phyloP scores from a whole-genome alignment of 2,797 vertebrate genomes.

The Anniella stebbinsi region DNA sequence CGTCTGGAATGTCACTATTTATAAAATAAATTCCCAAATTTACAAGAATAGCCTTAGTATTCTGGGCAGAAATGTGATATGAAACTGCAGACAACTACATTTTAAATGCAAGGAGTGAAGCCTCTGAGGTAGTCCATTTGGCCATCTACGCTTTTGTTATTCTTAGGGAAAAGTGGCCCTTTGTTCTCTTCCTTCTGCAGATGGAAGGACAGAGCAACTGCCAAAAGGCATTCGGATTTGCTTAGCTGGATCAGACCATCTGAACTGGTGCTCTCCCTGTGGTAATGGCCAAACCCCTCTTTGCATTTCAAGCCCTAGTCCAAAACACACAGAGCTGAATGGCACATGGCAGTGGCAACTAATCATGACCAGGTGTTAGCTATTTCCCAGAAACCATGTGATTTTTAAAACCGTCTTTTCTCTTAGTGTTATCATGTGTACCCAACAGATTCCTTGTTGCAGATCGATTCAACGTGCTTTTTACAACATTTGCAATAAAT shows the following conservation, averaged over 20 bases:
- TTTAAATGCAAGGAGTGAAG: not conserved
- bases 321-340: fast-evolving
- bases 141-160: not conserved
- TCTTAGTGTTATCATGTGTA: not conserved
- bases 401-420: not conserved
- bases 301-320: not conserved
- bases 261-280: not conserved
- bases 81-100: not conserved
- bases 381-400: not conserved
- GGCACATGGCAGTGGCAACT: not conserved
- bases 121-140: not conserved
- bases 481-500: not conserved
- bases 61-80: not conserved
- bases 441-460: not conserved
- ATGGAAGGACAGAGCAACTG: slow-evolving; percentile 14
- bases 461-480: slow-evolving; percentile 10
- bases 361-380: not conserved
- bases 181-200: slow-evolving; percentile 7
- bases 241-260: not conserved
- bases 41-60: not conserved
- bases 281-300: not conserved
- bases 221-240: slow-evolving; percentile 31
- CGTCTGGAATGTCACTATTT: not conserved
- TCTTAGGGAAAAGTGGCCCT: slow-evolving; percentile 16
- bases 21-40: slow-evolving; percentile 1